These are phyloP conservation scores for Bradypodion ventrale DNA, from an alignment of 2,797 vertebrate genomes.

Conservation along the genomic window DNA sequence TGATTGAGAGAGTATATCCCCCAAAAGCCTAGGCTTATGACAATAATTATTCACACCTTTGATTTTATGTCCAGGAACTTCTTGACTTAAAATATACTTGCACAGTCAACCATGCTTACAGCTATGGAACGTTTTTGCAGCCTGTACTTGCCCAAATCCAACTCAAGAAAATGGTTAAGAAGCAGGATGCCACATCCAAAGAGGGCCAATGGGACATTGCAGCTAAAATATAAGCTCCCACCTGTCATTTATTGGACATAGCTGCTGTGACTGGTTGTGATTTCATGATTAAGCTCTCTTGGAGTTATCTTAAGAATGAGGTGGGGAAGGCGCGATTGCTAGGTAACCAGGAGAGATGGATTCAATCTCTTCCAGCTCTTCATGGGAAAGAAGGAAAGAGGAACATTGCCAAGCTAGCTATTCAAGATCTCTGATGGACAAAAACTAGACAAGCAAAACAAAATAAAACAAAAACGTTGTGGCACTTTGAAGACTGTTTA, in stretches of 20 bases:
- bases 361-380: background rate
- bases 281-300: background rate
- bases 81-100: background rate
- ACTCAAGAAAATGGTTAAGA: background rate
- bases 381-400: background rate
- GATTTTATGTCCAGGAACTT: background rate
- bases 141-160: background rate
- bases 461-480: too few relatives aligned
- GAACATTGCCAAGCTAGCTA: background rate
- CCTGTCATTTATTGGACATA: background rate
- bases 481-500: too few relatives aligned
- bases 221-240: background rate
- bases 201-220: background rate
- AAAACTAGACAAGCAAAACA: too few relatives aligned
- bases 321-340: background rate
- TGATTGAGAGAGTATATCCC: background rate
- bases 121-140: background rate
- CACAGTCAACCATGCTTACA: background rate
- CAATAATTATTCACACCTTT: background rate
- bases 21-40: background rate
- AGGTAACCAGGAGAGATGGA: background rate
- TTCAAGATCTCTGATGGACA: background rate
- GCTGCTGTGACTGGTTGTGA: background rate
- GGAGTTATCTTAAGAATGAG: background rate
- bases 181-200: background rate